These are phyloP conservation scores for Cloeon dipterum DNA, from an alignment of 2,888 invertebrate genomes.

Conservation along the genomic window DNA sequence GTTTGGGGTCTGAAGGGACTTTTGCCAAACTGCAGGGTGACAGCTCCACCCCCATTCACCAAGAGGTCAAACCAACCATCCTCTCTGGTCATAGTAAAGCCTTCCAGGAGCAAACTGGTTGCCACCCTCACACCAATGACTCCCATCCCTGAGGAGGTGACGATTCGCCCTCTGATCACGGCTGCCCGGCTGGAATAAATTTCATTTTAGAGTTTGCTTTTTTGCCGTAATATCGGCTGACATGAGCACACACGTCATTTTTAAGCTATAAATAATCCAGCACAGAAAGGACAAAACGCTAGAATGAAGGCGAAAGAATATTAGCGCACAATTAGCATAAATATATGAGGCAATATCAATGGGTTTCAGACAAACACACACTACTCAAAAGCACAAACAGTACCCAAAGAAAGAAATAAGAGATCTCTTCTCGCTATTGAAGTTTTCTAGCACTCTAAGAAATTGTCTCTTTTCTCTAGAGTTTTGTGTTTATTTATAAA, in stretches of 20 bases:
- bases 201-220: too few species aligned
- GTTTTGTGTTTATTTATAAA: not conserved
- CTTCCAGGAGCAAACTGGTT: slow-evolving; percentile 82
- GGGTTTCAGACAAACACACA: not conserved
- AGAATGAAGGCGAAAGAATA: not conserved
- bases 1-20: slow-evolving; percentile 74
- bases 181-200: slow-evolving; percentile 83
- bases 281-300: not conserved
- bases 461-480: not conserved
- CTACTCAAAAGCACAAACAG: not conserved
- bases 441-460: not conserved
- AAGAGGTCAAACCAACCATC: slow-evolving; percentile 95
- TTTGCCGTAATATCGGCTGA: too few species aligned
- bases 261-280: not conserved
- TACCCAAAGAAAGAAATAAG: not conserved
- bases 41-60: slow-evolving; percentile 97
- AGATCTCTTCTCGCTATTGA: not conserved
- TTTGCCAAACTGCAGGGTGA: slow-evolving; percentile 82
- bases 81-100: slow-evolving; percentile 79
- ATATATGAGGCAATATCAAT: not conserved
- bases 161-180: slow-evolving; percentile 86
- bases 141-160: slow-evolving; percentile 75
- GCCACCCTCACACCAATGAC: slow-evolving; percentile 89
- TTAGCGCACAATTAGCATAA: not conserved
- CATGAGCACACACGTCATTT: not conserved